Evolutionary conservation across 2,797 vertebrate species (phyloP).

Genomic region (Tinamus major): DNA sequence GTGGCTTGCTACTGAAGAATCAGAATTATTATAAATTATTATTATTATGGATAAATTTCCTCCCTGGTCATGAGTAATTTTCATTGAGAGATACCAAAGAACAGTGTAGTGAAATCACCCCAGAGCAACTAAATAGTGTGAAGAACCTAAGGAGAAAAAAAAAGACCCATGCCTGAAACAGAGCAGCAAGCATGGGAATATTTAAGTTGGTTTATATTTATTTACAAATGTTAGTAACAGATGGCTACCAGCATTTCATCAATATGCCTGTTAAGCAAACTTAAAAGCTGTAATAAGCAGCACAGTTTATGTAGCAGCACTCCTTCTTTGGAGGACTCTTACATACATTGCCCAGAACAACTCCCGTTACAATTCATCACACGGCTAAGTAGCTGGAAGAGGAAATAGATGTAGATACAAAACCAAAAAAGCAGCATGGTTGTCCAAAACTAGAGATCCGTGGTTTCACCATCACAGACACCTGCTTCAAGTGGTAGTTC

Average conservation of each 20-base stretch:
- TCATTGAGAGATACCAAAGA: not conserved
- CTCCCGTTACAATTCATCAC: conserved; percentile 25
- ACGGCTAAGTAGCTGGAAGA: not conserved
- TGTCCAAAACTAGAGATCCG: not conserved
- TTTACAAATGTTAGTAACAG: conserved; percentile 55
- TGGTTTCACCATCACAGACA: not conserved
- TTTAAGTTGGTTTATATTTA: conserved; percentile 52
- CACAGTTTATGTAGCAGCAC: conserved; percentile 12
- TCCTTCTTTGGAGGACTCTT: conserved; percentile 20
- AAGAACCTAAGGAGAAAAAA: not conserved
- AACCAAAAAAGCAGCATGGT: not conserved
- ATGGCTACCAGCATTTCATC: conserved; percentile 52
- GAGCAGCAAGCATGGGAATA: not conserved
- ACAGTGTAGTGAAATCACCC: not conserved
- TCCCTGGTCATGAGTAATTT: not conserved
- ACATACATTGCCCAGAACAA: not conserved
- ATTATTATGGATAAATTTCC: not conserved
- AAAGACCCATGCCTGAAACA: conserved; percentile 17
- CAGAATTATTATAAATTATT: not conserved
- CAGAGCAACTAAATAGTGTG: not conserved
- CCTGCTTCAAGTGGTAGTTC: not conserved
- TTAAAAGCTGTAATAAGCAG: conserved; percentile 49
- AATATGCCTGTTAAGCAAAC: conserved; percentile 10
- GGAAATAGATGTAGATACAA: not conserved
- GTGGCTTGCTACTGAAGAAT: not conserved